Evolutionary conservation across 2,888 invertebrate genomes (phyloP), one percentile per base, ranked within the genome.

Genomic region (Stenodema calcarata): DNA sequence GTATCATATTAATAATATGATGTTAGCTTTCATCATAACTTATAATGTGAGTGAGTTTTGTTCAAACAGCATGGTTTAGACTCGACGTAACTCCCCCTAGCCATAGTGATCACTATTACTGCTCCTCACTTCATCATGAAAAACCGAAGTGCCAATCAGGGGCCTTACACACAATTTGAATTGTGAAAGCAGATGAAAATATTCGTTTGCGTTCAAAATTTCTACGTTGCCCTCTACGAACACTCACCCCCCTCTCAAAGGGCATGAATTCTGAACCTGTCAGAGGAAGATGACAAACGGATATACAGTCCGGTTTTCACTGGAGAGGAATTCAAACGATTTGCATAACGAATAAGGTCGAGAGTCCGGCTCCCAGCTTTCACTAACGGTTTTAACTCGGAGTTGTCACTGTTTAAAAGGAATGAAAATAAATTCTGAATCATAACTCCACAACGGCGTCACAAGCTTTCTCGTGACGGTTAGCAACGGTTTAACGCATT

Each of bases 261-360:
- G 23, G 62, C 62, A 69, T 62, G 82, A 41, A 82, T 82, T 82
- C 47, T 3, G 42, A 82, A 82, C 41, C 47, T 82, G 82, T 82
- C 82, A 82, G 70, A 12, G 82, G 35, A 69, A 69, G 69, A 82
- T 69, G 82, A 82, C 82, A 82, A 82, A 82, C 69, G 69, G 82
- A 82, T 69, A 62, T 42, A 62, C 44, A 23, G 62, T 69, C 62
- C 41, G 23, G 69, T 82, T 82, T 70, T 62, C 54, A n/a, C 18
- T 18, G 69, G 28, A 35, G 62, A 27, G 82, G 82, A 82, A 82
- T 82, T 35, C 82, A 30, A 47, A 44, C 69, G 82, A 82, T 82
- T 82, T 82, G 82, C 82, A 82, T 82, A 82, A 69, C 69, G 70
- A 69, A 82, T 69, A 82, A 69, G 82, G 82, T 41, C 70, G 69